Base-by-base conservation (phyloP, 2,113 vertebrate species). In the Corydoras sp. region DNA sequence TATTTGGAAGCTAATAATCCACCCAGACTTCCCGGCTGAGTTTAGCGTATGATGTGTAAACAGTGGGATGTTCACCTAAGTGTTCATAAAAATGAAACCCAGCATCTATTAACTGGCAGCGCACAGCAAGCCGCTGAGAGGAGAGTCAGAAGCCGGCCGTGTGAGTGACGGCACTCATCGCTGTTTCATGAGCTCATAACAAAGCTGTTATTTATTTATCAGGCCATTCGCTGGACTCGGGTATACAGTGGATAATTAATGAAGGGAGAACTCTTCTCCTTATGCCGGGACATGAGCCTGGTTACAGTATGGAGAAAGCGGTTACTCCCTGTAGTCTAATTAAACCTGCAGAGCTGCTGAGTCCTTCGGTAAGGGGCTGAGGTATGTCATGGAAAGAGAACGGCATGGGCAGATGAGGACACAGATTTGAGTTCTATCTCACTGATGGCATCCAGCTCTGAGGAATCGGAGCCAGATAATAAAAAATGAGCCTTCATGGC, bases 191-290 rank as follows among this genome's bases (percentile, higher is more conserved):
- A 69, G 73, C 66, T 73, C 73, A 64, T 77, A 78, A 78, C 66
- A 4, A 58, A 11, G n/a, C 18, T 24, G 68, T 80, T 76, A 77
- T 78, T 77, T 73, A 80, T 80, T 77, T 77, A 77, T 77, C 53
- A 69, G 62, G 58, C 14, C 8, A 62, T 35, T 60, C 58, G 59
- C 66, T 24, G 54, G 76, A 73, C 53, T 24, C n/a, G n/a, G 58
- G 70, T 66, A 73, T 67, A 64, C 67, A 55, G 69, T 75, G 70
- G 72, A 80, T 77, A 73, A 77, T 80, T 77, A 80, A 80, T 73
- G 70, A 80, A 66, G 65, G 53, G 66, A 74, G 69, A 77, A 62
- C 58, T 70, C 67, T 70, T 49, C 72, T 75, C 75, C 72, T 64
- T 63, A 74, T 75, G 77, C 62, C 15, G 64, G 11, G 58, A 73